Evolutionary conservation across 1,140 invertebrate species (phyloP).

Genomic region (Halyomorpha halys): DNA sequence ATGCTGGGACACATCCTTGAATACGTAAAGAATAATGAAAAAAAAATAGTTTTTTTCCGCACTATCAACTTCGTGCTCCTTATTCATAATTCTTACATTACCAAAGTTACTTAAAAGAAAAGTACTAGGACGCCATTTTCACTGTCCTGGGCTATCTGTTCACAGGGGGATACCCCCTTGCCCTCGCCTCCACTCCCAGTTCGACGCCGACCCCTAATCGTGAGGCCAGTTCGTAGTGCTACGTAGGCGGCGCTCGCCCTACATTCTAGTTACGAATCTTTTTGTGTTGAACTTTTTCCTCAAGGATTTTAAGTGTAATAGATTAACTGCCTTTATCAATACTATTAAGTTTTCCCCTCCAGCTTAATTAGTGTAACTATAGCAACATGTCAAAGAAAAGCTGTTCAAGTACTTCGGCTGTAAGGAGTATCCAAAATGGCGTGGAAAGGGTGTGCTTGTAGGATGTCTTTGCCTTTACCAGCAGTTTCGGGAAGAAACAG

Average conservation of each 20-base stretch:
- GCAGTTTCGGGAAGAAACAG: too few relatives aligned
- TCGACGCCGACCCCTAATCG: constrained; percentile 16
- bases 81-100: too few relatives aligned
- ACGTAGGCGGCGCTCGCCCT: constrained; percentile 16
- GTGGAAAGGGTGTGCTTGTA: neutral
- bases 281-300: neutral
- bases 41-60: too few relatives aligned
- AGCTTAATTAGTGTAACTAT: too few relatives aligned
- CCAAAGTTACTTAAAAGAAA: too few relatives aligned
- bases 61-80: too few relatives aligned
- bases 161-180: neutral
- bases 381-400: constrained; percentile 9
- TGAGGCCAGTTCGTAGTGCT: constrained; percentile 1
- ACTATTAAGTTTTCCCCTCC: neutral
- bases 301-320: neutral
- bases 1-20: too few relatives aligned
- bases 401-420: neutral
- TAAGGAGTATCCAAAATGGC: constrained; percentile 17
- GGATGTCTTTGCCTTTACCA: neutral
- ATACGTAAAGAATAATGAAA: too few relatives aligned
- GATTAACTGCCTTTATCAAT: neutral
- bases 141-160: constrained; percentile 11
- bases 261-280: neutral
- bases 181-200: constrained; percentile 7
- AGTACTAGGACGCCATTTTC: constrained; percentile 13